phyloP scores from a whole-genome alignment of 1,140 invertebrate species.

The Acromyrmex heyeri region DNA sequence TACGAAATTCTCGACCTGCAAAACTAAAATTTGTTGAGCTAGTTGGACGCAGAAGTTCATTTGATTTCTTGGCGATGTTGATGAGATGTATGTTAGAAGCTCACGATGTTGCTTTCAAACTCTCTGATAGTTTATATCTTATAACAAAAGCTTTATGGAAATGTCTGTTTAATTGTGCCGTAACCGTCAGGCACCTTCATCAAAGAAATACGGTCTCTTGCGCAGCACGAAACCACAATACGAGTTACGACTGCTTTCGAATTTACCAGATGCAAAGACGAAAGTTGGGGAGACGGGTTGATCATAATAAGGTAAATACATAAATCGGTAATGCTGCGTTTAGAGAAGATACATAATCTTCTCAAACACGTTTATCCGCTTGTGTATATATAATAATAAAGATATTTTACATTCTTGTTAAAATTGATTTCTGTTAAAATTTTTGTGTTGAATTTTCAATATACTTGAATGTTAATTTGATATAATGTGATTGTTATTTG shows the following conservation, averaged over 20 bases:
- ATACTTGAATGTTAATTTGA: too few species aligned
- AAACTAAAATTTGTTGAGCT: slow-evolving; percentile 60
- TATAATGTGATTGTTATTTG: too few species aligned
- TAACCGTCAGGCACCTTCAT: background rate
- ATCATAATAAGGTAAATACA: slow-evolving; percentile 10
- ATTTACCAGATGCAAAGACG: slow-evolving; percentile 11
- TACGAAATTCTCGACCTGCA: slow-evolving; percentile 59
- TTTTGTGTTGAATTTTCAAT: too few species aligned
- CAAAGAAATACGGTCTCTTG: slow-evolving; percentile 5
- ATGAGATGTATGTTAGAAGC: background rate
- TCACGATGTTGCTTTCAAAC: background rate
- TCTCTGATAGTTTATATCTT: background rate
- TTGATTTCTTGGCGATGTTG: slow-evolving; percentile 52
- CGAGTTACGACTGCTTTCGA: slow-evolving; percentile 8
- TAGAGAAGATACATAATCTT: background rate
- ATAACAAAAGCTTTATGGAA: background rate
- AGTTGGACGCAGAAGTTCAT: slow-evolving; percentile 50
- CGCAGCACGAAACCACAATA: background rate
- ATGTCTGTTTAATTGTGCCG: background rate
- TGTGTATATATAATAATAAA: too few species aligned
- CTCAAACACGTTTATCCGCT: background rate
- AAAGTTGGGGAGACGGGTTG: background rate
- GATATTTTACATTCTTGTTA: too few species aligned
- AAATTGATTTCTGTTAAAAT: too few species aligned
- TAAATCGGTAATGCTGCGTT: background rate